These are phyloP conservation scores for Amblyopsis rosae DNA, from an alignment of 2,113 vertebrate species.

Conservation along the genomic window DNA sequence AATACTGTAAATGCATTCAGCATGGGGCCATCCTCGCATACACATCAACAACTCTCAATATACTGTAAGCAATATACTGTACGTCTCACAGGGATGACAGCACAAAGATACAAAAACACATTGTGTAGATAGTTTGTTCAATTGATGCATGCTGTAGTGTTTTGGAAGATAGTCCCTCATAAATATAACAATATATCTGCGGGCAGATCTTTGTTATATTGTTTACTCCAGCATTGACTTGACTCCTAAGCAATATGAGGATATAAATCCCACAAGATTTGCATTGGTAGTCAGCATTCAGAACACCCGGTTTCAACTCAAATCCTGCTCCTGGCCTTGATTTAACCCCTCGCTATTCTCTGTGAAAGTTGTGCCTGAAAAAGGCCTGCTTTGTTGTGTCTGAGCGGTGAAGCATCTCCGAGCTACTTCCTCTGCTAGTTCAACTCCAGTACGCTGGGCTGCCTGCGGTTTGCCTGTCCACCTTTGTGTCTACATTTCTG, in stretches of 20 bases:
- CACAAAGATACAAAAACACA: not conserved
- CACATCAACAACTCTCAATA: slow-evolving; percentile 4
- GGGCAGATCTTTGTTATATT: slow-evolving; percentile 14
- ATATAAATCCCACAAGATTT: slow-evolving; percentile 34
- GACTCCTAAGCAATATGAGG: slow-evolving; percentile 19
- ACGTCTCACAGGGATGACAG: no score
- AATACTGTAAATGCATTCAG: slow-evolving; percentile 8
- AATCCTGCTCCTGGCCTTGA: slow-evolving; percentile 38
- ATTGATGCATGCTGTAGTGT: not conserved
- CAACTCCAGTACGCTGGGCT: slow-evolving; percentile 44
- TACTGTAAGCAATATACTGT: not conserved
- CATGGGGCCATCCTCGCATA: slow-evolving; percentile 1
- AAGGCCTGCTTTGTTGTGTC: slow-evolving; percentile 67
- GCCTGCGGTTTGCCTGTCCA: slow-evolving; percentile 61
- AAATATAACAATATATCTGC: slow-evolving; percentile 10
- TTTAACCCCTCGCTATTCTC: slow-evolving; percentile 55
- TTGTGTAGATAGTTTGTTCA: not conserved
- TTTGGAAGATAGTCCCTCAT: slow-evolving; percentile 9
- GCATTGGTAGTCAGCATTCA: slow-evolving; percentile 37
- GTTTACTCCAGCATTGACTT: slow-evolving; percentile 34
- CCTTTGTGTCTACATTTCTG: slow-evolving; percentile 57
- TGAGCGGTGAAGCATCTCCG: slow-evolving; percentile 64
- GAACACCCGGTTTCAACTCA: slow-evolving; percentile 50
- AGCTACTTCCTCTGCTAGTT: slow-evolving; percentile 70
- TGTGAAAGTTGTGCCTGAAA: slow-evolving; percentile 51